Evolutionary conservation across 2,888 invertebrate species (phyloP).

Genomic region (Clanis bilineata): DNA sequence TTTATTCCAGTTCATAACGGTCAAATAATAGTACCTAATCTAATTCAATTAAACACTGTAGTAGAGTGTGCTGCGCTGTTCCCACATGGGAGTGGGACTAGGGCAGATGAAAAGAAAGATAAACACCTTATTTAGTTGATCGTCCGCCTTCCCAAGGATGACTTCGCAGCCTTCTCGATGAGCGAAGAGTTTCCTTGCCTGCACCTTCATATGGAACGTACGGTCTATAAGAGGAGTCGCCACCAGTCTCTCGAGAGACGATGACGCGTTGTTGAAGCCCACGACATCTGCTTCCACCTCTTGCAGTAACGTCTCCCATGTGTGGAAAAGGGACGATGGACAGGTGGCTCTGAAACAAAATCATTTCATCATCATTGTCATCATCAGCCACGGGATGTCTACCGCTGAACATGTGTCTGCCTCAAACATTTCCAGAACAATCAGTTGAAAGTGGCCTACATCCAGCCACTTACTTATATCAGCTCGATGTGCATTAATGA

Average conservation of each 20-base stretch:
- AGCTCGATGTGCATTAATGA: too few relatives aligned
- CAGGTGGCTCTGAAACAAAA: constrained; percentile 85
- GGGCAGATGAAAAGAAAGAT: too few relatives aligned
- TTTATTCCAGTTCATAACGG: too few relatives aligned
- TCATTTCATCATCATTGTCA: neutral
- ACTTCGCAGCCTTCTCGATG: constrained; percentile 95
- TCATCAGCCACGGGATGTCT: neutral
- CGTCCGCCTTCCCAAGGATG: constrained; percentile 89
- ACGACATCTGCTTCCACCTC: constrained; percentile 95
- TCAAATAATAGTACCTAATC: too few relatives aligned
- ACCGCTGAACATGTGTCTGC: too few relatives aligned
- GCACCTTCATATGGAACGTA: constrained; percentile 95
- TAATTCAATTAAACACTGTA: too few relatives aligned
- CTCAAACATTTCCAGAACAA: too few relatives aligned
- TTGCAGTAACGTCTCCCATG: constrained; percentile 94
- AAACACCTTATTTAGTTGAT: constrained; percentile 77
- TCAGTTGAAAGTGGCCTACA: too few relatives aligned
- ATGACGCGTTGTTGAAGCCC: constrained; percentile 92
- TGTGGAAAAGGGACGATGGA: constrained; percentile 90
- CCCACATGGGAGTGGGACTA: too few relatives aligned
- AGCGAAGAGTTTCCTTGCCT: constrained; percentile 93
- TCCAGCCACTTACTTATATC: too few relatives aligned
- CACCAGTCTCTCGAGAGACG: constrained; percentile 88
- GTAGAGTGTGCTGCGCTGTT: too few relatives aligned
- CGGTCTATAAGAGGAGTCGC: constrained; percentile 92